Percentiles rank a stretch among this genome's conserved stretches.
These are phyloP conservation scores for Drosophila ogumai DNA, from an alignment of 1,140 invertebrate genomes.

Conservation along the genomic window DNA sequence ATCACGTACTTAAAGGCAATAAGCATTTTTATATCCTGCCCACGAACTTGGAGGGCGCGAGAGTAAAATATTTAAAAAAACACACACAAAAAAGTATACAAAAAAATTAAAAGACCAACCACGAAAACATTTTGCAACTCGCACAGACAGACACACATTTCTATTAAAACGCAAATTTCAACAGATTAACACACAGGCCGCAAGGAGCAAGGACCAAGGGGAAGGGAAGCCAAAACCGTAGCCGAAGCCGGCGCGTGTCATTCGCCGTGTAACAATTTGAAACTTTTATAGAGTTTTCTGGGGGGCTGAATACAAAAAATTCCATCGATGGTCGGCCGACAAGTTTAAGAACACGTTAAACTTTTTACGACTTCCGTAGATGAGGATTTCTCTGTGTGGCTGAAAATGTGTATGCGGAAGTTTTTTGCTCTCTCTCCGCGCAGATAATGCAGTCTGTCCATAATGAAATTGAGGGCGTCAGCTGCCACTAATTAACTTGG, in stretches of 20 bases:
- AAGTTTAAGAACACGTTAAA: slow-evolving; percentile 76
- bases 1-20: slow-evolving; percentile 82
- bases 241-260: slow-evolving; percentile 64
- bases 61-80: slow-evolving; percentile 15
- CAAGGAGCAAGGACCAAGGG: slow-evolving; percentile 7
- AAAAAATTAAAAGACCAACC: slow-evolving; percentile 33
- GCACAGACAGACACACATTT: slow-evolving; percentile 53
- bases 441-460: slow-evolving; percentile 46
- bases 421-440: not conserved
- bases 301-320: slow-evolving; percentile 29
- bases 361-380: slow-evolving; percentile 74
- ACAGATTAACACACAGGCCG: slow-evolving; percentile 71
- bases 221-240: not conserved
- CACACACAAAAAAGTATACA: slow-evolving; percentile 8
- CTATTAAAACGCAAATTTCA: slow-evolving; percentile 81
- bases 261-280: slow-evolving; percentile 78
- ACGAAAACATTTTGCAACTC: slow-evolving; percentile 10
- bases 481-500: slow-evolving; percentile 75
- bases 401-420: slow-evolving; percentile 27
- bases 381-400: slow-evolving; percentile 36
- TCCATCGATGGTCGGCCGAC: slow-evolving; percentile 38
- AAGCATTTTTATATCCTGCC: slow-evolving; percentile 71
- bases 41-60: slow-evolving; percentile 29
- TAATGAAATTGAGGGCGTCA: slow-evolving; percentile 56
- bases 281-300: slow-evolving; percentile 68